Conservation (phyloP, 1,140 invertebrate species). For the Drosophila navojoa region DNA sequence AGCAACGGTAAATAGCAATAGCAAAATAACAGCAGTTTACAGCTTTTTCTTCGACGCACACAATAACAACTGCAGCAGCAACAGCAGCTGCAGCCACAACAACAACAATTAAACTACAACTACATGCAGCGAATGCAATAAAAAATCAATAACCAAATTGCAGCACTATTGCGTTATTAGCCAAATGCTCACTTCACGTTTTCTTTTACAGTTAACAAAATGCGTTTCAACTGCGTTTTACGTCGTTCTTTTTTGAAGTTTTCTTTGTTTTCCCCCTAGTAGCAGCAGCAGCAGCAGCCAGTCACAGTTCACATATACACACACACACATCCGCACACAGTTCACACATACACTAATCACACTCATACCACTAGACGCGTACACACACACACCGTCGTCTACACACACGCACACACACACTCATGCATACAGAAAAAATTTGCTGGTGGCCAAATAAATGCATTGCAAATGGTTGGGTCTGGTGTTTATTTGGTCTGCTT, state of each 20-base stretch:
- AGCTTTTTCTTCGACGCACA: conserved; percentile 59
- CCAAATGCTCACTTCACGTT: conserved; percentile 25
- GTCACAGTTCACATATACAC: conserved; percentile 63
- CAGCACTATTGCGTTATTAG: conserved; percentile 28
- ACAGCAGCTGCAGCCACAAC: conserved; percentile 36
- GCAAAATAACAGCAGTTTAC: conserved; percentile 32
- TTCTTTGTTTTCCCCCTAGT: conserved; percentile 78
- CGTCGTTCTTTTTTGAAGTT: conserved; percentile 79
- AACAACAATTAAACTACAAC: conserved; percentile 56
- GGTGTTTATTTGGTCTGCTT: conserved; percentile 29
- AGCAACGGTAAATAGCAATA: conserved; percentile 39
- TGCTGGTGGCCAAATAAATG: conserved; percentile 49
- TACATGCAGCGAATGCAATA: conserved; percentile 61
- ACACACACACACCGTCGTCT: conserved; percentile 4
- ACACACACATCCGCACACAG: conserved; percentile 20
- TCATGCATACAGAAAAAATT: conserved; percentile 54
- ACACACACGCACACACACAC: conserved; percentile 44
- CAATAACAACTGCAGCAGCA: conserved; percentile 16
- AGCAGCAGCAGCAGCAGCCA: conserved; percentile 54
- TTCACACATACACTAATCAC: conserved; percentile 7
- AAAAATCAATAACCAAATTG: conserved; percentile 69
- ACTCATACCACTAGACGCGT: conserved; percentile 30
- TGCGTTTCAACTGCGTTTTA: conserved; percentile 64
- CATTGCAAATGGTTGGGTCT: conserved; percentile 37
- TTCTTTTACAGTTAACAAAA: conserved; percentile 34